Conservation (phyloP, 2,888 invertebrate species). For the Drosophila birchii region DNA sequence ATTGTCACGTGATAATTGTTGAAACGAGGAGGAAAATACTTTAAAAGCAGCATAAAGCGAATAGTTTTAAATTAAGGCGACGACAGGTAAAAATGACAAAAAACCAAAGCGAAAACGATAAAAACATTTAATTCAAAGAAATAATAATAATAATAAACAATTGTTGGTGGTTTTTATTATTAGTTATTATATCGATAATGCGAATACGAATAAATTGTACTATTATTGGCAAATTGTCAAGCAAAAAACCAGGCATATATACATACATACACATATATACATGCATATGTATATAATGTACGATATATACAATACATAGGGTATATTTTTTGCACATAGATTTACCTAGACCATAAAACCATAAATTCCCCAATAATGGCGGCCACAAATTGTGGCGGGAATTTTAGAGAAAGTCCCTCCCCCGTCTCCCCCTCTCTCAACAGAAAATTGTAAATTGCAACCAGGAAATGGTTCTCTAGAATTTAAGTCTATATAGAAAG, state of each 20-base stretch:
- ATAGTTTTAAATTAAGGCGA: constrained; percentile 69
- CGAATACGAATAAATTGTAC: constrained; percentile 41
- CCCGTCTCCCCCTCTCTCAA: neutral
- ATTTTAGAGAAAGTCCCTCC: constrained; percentile 15
- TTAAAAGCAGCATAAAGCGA: constrained; percentile 60
- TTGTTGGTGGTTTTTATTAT: constrained; percentile 73
- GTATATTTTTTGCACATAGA: constrained; percentile 78
- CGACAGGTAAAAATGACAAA: constrained; percentile 55
- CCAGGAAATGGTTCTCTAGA: constrained; percentile 48
- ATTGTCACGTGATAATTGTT: constrained; percentile 81
- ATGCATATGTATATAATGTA: constrained; percentile 71
- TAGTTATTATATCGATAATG: constrained; percentile 45
- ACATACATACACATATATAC: constrained; percentile 54
- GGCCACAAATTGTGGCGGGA: constrained; percentile 28
- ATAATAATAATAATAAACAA: constrained; percentile 40
- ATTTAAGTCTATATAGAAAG: constrained; percentile 48
- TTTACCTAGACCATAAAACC: constrained; percentile 64
- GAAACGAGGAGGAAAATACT: constrained; percentile 46
- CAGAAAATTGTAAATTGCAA: constrained; percentile 64
- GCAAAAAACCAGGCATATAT: constrained; percentile 49
- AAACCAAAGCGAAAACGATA: constrained; percentile 20
- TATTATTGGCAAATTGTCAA: constrained; percentile 76
- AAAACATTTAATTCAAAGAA: constrained; percentile 33
- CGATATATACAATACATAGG: constrained; percentile 66
- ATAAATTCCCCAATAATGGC: constrained; percentile 15